These are phyloP conservation scores for Chaetorhynchus papuensis DNA, from an alignment of 2,113 vertebrate genomes.

Conservation along the genomic window DNA sequence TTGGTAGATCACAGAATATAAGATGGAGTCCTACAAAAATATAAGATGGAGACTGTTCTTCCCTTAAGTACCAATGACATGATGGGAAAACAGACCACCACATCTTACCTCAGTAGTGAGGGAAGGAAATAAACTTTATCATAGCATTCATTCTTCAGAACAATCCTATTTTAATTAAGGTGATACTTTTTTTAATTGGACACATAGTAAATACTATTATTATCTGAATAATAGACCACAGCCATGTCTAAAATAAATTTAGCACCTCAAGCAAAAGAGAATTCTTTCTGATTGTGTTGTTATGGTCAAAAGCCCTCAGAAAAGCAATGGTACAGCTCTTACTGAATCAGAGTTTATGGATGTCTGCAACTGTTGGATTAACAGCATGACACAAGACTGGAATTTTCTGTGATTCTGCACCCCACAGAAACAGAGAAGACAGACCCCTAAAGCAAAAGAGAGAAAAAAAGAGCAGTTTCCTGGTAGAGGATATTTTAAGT, in stretches of 20 bases:
- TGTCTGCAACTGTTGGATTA: not conserved
- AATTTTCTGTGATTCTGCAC: not conserved
- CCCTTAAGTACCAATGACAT: not conserved
- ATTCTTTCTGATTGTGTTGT: not conserved
- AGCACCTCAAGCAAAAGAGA: not conserved
- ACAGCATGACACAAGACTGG: not conserved
- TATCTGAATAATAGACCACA: not conserved
- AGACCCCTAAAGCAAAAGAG: not conserved
- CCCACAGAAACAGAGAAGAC: not conserved
- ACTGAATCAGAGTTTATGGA: not conserved
- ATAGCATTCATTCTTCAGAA: not conserved
- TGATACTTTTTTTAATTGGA: not conserved
- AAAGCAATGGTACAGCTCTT: not conserved
- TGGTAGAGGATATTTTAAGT: not conserved
- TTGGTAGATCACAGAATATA: not conserved
- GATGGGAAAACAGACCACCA: not conserved
- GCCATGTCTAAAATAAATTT: not conserved
- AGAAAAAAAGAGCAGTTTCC: not conserved
- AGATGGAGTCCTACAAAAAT: not conserved
- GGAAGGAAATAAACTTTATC: not conserved
- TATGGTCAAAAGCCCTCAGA: not conserved
- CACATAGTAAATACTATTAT: not conserved
- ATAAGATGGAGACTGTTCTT: not conserved
- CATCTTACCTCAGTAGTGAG: not conserved
- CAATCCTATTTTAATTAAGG: not conserved